Evolutionary conservation across 2,888 invertebrate species (phyloP).

Genomic region (Microchrysa polita): DNA sequence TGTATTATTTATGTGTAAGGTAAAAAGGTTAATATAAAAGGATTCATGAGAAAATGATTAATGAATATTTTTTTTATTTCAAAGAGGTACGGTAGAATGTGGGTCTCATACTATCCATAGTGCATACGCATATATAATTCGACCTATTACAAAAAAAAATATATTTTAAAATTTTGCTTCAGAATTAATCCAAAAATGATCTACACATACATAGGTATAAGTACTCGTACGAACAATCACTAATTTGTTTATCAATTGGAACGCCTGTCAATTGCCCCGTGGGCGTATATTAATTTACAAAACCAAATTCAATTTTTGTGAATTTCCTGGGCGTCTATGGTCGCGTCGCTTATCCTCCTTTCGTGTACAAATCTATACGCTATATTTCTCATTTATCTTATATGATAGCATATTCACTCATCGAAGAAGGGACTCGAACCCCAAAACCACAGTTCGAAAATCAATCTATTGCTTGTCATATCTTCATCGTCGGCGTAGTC

Average conservation of each 20-base stretch:
- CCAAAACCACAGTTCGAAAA: background rate
- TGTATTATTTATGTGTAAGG: background rate
- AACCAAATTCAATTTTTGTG: constrained; percentile 53
- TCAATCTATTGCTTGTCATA: background rate
- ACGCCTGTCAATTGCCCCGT: constrained; percentile 51
- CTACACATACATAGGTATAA: too few species aligned
- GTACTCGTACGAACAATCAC: background rate
- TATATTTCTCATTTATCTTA: background rate
- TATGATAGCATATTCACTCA: background rate
- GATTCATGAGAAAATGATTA: background rate
- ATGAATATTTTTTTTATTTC: too few species aligned
- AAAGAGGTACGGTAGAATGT: too few species aligned
- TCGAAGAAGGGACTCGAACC: background rate
- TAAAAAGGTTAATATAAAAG: constrained; percentile 10
- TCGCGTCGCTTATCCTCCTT: background rate
- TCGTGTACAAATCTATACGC: background rate
- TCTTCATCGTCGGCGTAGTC: constrained; percentile 6
- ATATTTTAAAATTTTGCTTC: too few species aligned
- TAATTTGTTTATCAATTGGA: constrained; percentile 5
- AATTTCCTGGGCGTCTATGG: constrained; percentile 51
- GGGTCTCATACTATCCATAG: too few species aligned
- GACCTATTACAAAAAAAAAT: too few species aligned
- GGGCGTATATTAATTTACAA: constrained; percentile 56
- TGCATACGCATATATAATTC: too few species aligned
- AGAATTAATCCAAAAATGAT: too few species aligned